Base-by-base conservation (phyloP, 2,797 vertebrate genomes). In the Dendrocincla tyrannina region DNA sequence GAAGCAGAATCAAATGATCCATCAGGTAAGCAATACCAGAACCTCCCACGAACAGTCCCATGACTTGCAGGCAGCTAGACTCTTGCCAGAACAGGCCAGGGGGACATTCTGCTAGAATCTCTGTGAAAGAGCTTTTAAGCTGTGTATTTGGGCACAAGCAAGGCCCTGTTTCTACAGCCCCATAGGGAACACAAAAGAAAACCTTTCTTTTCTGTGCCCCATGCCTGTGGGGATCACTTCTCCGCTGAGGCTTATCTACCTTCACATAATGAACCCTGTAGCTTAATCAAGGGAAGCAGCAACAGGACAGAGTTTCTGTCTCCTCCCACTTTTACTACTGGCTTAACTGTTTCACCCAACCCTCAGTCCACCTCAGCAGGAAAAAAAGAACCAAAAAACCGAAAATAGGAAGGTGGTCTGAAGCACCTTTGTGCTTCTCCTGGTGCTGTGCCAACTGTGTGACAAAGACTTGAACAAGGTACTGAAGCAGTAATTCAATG, bases 201-300 rank as follows among this genome's bases (percentile, higher is more conserved):
- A n/a, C 27, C 8, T 82, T 85, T 47, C 47, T 82, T 70, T 91
- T 58, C 50, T 78, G 25, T 68, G 46, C 42, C 68, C 42, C 17
- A 32, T 0, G 13, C 33, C 44, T 67, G 25, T 7, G 15, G 35
- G 30, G 60, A 10, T 39, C 44, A 16, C 37, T 87, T 12, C 50
- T 81, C 63, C 64, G 25, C 66, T 73, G 44, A 79, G 23, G 47
- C 18, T 95, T 91, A 86, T 74, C 85, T 76, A 35, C 33, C 24
- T 68, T 69, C 47, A 30, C 20, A 20, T 75, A 59, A 85, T 7
- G 20, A 89, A 91, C 50, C 46, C 41, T 78, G 69, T 50, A 62
- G 9, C 30, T 67, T 63, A 35, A 67, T 78, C 32, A 49, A 39
- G 67, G 59, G 59, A 86, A 41, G 33, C 76, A 56, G 56, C 55